Conservation (phyloP, 2,888 invertebrate genomes). For the Idaea biselata region DNA sequence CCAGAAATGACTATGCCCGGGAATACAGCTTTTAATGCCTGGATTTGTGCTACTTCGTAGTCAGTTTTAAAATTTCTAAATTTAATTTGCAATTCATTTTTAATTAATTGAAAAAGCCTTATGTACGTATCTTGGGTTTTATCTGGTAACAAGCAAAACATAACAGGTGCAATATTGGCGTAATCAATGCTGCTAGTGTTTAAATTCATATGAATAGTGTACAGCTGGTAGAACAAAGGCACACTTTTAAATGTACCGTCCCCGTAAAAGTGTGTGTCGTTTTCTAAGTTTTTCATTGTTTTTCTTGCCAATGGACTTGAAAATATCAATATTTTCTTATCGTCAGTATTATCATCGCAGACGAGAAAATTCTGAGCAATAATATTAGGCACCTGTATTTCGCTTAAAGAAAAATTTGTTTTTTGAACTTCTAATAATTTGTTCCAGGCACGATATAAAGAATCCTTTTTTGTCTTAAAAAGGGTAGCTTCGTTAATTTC, state of each 20-base stretch:
- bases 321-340: constrained; percentile 8
- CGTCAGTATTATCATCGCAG: constrained; percentile 10
- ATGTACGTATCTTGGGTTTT: constrained; percentile 10
- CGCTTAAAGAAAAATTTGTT: constrained; percentile 5
- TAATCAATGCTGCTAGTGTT: constrained; percentile 7
- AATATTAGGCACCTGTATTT: constrained; percentile 12
- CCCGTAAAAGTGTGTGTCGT: constrained; percentile 3
- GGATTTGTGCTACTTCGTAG: constrained; percentile 14
- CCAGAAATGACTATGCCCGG: constrained; percentile 11
- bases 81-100: constrained; percentile 3
- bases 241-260: constrained; percentile 9
- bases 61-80: constrained; percentile 12
- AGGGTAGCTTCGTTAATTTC: constrained; percentile 9
- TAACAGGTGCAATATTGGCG: constrained; percentile 5
- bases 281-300: constrained; percentile 5
- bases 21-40: constrained; percentile 12
- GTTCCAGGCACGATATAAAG: constrained; percentile 5
- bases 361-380: constrained; percentile 12
- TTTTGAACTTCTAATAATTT: constrained; percentile 4
- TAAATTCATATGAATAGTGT: constrained; percentile 10
- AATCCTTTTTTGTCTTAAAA: constrained; percentile 9
- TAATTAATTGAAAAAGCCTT: constrained; percentile 11
- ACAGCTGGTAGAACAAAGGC: constrained; percentile 10
- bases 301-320: constrained; percentile 11
- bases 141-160: constrained; percentile 10